phyloP scores from a whole-genome alignment of 2,888 invertebrate genomes.

The Kuschelorhynchus macadamiae region DNA sequence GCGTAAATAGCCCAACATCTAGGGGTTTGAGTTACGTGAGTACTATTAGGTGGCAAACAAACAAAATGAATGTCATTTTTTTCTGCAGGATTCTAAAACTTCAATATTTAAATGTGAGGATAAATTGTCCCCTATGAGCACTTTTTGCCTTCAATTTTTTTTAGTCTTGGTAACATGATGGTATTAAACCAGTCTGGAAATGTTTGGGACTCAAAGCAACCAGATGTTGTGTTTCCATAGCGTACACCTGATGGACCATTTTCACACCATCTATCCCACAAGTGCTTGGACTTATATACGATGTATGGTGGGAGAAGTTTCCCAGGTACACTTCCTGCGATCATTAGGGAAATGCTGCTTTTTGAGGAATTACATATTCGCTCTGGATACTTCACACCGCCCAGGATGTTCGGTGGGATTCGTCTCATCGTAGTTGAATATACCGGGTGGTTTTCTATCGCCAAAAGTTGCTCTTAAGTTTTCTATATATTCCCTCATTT shows the following conservation, averaged over 20 bases:
- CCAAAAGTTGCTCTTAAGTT: not conserved
- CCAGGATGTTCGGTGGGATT: not conserved
- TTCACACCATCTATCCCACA: no score
- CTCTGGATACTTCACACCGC: not conserved
- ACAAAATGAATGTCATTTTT: not conserved
- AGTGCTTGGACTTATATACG: no score
- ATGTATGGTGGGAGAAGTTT: not conserved
- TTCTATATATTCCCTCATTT: not conserved
- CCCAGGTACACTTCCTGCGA: not conserved
- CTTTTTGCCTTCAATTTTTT: no score
- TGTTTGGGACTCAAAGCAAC: not conserved
- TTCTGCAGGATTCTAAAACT: not conserved
- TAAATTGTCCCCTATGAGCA: no score
- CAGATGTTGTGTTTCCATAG: not conserved
- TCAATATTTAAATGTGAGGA: not conserved
- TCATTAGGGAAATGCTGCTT: not conserved
- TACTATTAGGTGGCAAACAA: not conserved
- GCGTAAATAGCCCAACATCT: not conserved
- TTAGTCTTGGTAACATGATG: slow-evolving; percentile 9
- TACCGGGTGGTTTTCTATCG: not conserved
- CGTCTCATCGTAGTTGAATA: not conserved
- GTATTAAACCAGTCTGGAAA: slow-evolving; percentile 24
- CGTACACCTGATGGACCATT: not conserved
- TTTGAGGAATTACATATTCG: not conserved
- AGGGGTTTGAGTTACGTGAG: not conserved